These are phyloP conservation scores for Pseudotriccus pelzelni DNA, from an alignment of 2,797 vertebrate genomes.

Conservation along the genomic window DNA sequence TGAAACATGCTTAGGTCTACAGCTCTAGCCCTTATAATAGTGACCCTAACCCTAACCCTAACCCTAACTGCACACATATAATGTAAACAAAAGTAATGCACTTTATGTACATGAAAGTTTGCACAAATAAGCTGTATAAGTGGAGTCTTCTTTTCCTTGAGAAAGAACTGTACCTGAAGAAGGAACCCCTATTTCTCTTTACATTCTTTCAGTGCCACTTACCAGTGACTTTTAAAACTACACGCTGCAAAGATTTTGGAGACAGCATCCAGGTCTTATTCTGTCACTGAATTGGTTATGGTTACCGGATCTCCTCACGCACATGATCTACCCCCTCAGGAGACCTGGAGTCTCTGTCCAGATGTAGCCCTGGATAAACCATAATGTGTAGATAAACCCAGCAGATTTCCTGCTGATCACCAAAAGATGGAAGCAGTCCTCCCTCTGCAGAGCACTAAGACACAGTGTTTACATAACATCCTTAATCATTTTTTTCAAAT, in stretches of 20 bases:
- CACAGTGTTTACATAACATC: constrained; percentile 1
- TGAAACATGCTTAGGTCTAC: neutral
- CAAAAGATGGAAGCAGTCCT: constrained; percentile 43
- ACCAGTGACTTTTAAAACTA: neutral
- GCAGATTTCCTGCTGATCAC: neutral
- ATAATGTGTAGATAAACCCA: neutral
- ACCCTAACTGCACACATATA: neutral
- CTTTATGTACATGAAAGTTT: neutral
- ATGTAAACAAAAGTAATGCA: neutral
- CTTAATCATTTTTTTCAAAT: constrained; percentile 5
- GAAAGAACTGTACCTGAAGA: neutral
- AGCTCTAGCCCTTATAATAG: neutral
- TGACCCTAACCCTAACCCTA: too few relatives aligned
- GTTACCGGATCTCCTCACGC: neutral
- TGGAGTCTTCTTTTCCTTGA: neutral
- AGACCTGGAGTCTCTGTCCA: neutral
- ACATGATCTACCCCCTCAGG: neutral
- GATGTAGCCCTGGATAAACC: neutral
- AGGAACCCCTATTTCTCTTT: neutral
- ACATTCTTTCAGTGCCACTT: neutral
- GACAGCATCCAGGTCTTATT: neutral
- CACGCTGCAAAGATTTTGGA: neutral
- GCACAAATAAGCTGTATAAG: neutral
- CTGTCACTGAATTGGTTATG: neutral
- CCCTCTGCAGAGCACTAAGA: neutral